These are phyloP conservation scores for Sarcophaga variegata DNA, from an alignment of 2,888 invertebrate species.

Conservation along the genomic window DNA sequence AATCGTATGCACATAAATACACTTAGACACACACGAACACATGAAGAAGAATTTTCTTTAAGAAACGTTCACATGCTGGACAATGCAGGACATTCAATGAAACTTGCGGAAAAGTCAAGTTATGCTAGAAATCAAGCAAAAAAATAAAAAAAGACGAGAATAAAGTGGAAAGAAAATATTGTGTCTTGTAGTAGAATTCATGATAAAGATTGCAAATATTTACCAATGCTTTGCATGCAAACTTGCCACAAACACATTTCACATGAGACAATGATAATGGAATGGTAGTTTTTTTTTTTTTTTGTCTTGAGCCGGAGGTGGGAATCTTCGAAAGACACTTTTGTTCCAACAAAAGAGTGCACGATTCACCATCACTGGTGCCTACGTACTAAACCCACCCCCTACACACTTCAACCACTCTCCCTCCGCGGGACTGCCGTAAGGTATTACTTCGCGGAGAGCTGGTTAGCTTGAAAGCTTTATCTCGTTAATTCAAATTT, in stretches of 20 bases:
- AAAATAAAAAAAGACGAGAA: background rate
- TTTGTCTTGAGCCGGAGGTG: too few species aligned
- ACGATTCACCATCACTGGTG: too few species aligned
- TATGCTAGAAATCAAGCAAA: too few species aligned
- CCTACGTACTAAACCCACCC: too few species aligned
- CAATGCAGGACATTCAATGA: conserved; percentile 29
- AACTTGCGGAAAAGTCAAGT: background rate
- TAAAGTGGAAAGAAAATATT: conserved; percentile 45
- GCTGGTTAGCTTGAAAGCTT: too few species aligned
- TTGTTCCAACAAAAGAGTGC: too few species aligned
- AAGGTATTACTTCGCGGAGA: too few species aligned
- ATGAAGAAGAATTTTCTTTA: background rate
- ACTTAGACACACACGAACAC: background rate
- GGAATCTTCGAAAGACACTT: too few species aligned
- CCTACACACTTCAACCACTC: too few species aligned
- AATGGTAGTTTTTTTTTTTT: too few species aligned
- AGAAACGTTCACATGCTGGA: conserved; percentile 55
- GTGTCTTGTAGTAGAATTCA: conserved; percentile 40
- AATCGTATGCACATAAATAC: background rate
- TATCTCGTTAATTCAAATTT: too few species aligned
- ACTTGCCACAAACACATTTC: background rate
- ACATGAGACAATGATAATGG: background rate
- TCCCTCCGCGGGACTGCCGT: too few species aligned
- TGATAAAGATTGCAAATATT: conserved; percentile 67
- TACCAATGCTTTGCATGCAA: conserved; percentile 40